Conservation (phyloP, 64 coral and sea anemone genomes). For the Hydrozoanthus tunicans region DNA sequence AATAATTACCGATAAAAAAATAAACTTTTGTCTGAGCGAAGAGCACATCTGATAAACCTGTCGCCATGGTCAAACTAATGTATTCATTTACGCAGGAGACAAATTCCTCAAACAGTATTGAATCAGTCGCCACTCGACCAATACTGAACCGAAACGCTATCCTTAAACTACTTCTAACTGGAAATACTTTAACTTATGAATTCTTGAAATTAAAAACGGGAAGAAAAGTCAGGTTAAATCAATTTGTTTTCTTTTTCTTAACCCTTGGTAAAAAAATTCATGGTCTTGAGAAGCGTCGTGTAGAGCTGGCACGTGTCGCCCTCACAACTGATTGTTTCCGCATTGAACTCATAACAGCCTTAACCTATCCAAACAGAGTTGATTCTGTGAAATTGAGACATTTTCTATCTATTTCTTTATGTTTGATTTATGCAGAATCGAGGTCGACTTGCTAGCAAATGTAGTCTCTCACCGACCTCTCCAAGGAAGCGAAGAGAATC, state of each 20-base stretch:
- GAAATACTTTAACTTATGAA: background rate
- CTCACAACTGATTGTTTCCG: background rate
- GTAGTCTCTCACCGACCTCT: conserved; percentile 81
- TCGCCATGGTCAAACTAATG: conserved; percentile 1
- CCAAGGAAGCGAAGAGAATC: conserved; percentile 74
- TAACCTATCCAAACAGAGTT: background rate
- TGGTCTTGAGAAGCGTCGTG: background rate
- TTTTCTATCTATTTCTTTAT: background rate
- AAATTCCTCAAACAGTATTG: conserved; percentile 41
- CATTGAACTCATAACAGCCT: background rate
- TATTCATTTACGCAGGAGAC: conserved; percentile 13
- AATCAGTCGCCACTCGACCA: background rate
- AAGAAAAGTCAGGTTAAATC: conserved; percentile 2
- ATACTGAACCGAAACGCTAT: background rate
- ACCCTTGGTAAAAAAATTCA: background rate
- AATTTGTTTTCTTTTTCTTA: background rate
- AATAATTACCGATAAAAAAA: conserved; percentile 39
- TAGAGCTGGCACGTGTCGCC: background rate
- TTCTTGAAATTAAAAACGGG: conserved; percentile 1
- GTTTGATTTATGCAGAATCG: conserved; percentile 79
- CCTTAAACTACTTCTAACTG: background rate
- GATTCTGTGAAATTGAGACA: background rate
- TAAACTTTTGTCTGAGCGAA: conserved; percentile 27
- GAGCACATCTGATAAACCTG: conserved; percentile 22
- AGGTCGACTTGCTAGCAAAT: conserved; percentile 92